These are phyloP conservation scores for Hemithea aestivaria DNA, from an alignment of 2,888 invertebrate species.

Conservation along the genomic window DNA sequence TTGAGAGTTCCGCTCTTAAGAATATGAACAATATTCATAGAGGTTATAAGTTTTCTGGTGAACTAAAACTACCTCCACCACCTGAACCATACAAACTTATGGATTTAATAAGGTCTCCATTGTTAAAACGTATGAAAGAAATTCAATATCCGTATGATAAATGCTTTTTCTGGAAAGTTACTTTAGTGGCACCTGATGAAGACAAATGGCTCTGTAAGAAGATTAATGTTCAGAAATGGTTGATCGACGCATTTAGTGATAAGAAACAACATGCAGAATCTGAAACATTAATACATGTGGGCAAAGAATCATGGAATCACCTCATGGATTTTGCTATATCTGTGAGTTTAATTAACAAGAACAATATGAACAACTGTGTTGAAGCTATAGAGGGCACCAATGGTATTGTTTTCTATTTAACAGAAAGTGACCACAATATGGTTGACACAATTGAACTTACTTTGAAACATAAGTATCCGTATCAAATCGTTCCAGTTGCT, in stretches of 20 bases:
- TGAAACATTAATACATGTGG: conserved; percentile 55
- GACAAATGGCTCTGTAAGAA: conserved; percentile 61
- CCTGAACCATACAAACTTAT: conserved; percentile 60
- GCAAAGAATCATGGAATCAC: conserved; percentile 68
- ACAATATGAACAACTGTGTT: conserved; percentile 30
- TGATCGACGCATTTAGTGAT: conserved; percentile 67
- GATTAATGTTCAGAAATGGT: conserved; percentile 68
- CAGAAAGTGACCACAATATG: conserved; percentile 46
- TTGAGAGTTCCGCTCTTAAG: conserved; percentile 52
- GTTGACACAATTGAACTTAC: conserved; percentile 46
- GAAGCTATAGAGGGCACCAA: conserved; percentile 69
- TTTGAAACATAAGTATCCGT: conserved; percentile 56
- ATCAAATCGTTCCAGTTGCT: conserved; percentile 64
- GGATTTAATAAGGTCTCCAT: conserved; percentile 66
- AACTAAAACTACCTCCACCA: conserved; percentile 47
- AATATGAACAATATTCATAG: conserved; percentile 65
- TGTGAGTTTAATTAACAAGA: conserved; percentile 50
- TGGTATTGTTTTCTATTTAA: conserved; percentile 58
- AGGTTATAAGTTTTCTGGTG: conserved; percentile 62
- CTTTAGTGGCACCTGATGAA: conserved; percentile 77
- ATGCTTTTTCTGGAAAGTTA: conserved; percentile 81
- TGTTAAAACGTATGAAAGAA: conserved; percentile 70
- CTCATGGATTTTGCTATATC: conserved; percentile 71
- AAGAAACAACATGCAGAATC: conserved; percentile 52
- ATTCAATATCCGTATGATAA: conserved; percentile 63